Conservation (phyloP, 2,113 vertebrate genomes). For the Prunella himalayana region DNA sequence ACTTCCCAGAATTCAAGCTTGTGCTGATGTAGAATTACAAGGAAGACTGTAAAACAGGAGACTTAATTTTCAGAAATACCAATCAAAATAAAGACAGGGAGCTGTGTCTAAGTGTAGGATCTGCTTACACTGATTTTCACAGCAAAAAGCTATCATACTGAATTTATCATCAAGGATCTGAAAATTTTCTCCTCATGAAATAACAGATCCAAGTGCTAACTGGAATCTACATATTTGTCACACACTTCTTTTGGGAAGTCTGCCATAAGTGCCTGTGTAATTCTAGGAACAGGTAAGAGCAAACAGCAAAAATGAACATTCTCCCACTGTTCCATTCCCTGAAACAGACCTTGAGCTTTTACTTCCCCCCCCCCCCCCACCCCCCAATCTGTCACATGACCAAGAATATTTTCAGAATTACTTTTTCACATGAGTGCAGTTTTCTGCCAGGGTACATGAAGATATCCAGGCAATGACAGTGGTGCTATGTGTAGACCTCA, state of each 20-base stretch:
- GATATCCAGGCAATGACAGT: background rate
- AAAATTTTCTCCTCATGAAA: background rate
- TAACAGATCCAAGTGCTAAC: background rate
- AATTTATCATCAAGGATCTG: background rate
- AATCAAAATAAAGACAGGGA: background rate
- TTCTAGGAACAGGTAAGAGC: background rate
- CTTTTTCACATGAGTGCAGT: background rate
- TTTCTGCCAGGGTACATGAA: background rate
- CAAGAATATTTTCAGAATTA: background rate
- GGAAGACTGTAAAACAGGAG: background rate
- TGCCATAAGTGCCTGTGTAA: background rate
- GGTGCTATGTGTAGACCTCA: background rate
- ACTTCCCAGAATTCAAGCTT: background rate
- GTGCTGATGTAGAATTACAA: background rate
- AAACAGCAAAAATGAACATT: background rate
- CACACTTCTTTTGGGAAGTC: background rate
- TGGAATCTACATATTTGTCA: background rate
- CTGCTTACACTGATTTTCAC: background rate
- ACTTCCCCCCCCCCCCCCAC: too few relatives aligned
- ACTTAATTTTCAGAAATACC: background rate
- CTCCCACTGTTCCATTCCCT: background rate
- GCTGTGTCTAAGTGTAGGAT: background rate
- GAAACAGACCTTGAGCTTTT: background rate
- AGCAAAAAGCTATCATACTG: background rate
- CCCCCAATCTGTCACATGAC: background rate